These are phyloP conservation scores for Callionymus lyra DNA, from an alignment of 2,113 vertebrate genomes.

Conservation along the genomic window DNA sequence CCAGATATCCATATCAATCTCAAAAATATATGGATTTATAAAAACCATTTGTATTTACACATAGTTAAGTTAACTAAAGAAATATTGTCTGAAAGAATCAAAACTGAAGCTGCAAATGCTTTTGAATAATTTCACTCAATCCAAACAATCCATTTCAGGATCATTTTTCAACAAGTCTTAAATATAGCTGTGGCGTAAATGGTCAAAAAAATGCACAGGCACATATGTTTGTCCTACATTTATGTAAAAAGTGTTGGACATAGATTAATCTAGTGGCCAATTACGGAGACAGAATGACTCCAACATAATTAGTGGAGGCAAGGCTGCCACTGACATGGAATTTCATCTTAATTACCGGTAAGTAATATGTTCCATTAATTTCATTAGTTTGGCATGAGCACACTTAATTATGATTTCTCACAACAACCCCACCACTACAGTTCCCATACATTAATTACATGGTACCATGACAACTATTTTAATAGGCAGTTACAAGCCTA, in stretches of 20 bases:
- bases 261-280: slow-evolving; percentile 84
- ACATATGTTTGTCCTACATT: slow-evolving; percentile 11
- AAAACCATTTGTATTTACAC: too few species aligned
- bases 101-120: neutral
- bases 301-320: slow-evolving; percentile 89
- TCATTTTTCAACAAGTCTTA: neutral
- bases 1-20: neutral
- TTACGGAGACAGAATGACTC: slow-evolving; percentile 94
- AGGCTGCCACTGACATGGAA: slow-evolving; percentile 91
- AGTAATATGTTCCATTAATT: slow-evolving; percentile 96
- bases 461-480: too few species aligned
- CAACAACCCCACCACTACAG: slow-evolving; percentile 8
- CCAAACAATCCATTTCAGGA: neutral
- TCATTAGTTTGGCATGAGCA: slow-evolving; percentile 87
- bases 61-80: too few species aligned
- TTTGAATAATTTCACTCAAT: too few species aligned
- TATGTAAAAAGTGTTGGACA: slow-evolving; percentile 51
- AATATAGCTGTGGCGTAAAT: neutral
- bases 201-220: neutral
- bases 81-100: neutral
- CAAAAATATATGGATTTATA: too few species aligned
- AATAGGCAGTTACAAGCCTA: too few species aligned
- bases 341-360: slow-evolving; percentile 95
- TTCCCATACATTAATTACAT: slow-evolving; percentile 4
- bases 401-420: slow-evolving; percentile 53